Conservation (phyloP, 2,113 vertebrate genomes). For the Engystomops pustulosus region DNA sequence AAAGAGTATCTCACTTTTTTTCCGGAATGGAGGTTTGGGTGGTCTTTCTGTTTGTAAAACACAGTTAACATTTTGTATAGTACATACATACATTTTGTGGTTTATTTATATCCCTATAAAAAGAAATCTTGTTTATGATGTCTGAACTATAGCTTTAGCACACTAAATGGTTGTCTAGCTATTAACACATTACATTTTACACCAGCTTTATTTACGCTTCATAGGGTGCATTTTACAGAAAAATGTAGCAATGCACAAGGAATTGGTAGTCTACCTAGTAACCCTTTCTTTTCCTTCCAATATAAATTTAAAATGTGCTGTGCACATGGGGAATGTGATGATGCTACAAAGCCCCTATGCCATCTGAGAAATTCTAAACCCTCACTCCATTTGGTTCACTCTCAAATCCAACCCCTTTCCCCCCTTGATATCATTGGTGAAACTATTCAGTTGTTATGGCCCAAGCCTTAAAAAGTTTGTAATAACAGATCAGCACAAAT, state of each 20-base stretch:
- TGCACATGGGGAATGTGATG: too few species aligned
- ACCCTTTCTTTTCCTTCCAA: too few species aligned
- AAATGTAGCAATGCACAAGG: neutral
- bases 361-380: too few species aligned
- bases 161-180: neutral
- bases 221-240: neutral
- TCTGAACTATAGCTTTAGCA: neutral
- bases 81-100: neutral
- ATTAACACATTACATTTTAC: neutral
- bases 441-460: too few species aligned
- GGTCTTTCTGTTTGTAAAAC: neutral
- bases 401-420: too few species aligned
- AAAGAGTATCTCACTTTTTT: neutral
- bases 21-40: neutral
- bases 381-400: too few species aligned
- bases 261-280: neutral
- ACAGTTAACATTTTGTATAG: neutral
- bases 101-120: conserved; percentile 14
- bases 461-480: too few species aligned
- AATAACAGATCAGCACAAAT: too few species aligned
- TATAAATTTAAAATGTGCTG: too few species aligned
- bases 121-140: neutral
- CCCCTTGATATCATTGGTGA: too few species aligned
- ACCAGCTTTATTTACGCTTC: neutral
- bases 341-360: too few species aligned